A percentile compares a stretch with the other conserved stretches of the same genome.
These are phyloP conservation scores for Synanthedon vespiformis DNA, from an alignment of 2,888 invertebrate genomes.

Conservation along the genomic window DNA sequence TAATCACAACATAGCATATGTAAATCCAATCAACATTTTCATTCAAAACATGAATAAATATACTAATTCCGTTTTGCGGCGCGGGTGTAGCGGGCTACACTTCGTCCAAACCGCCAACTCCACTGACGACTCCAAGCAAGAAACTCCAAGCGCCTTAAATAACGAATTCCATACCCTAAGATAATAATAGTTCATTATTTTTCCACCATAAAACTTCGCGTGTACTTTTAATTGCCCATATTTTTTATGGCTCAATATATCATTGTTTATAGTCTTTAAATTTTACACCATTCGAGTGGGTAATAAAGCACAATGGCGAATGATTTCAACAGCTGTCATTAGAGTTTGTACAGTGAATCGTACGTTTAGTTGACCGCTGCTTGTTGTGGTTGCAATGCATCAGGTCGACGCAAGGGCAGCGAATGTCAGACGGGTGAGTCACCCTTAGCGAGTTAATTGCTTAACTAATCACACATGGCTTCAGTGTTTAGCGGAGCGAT, in stretches of 20 bases:
- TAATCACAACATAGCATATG: too few relatives aligned
- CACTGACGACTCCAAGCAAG: too few relatives aligned
- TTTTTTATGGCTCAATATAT: not conserved
- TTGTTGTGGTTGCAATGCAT: constrained; percentile 11
- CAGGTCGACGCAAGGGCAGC: constrained; percentile 37
- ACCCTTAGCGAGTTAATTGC: constrained; percentile 15
- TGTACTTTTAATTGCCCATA: not conserved
- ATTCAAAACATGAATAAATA: too few relatives aligned
- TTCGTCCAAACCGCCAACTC: too few relatives aligned
- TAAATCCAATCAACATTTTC: too few relatives aligned
- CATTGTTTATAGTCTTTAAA: not conserved
- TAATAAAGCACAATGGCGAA: constrained; percentile 6
- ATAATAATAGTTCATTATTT: too few relatives aligned
- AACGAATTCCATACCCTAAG: too few relatives aligned
- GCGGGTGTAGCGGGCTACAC: too few relatives aligned
- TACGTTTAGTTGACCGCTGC: constrained; percentile 7
- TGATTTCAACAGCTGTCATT: constrained; percentile 8
- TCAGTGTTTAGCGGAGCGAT: not conserved
- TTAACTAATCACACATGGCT: constrained; percentile 1
- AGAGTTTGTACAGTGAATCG: constrained; percentile 11
- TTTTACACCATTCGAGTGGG: constrained; percentile 4
- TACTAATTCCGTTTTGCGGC: too few relatives aligned
- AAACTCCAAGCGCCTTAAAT: too few relatives aligned
- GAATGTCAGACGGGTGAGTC: constrained; percentile 56
- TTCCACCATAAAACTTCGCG: too few relatives aligned